These are phyloP conservation scores for Phoeniculus purpureus DNA, from an alignment of 2,797 vertebrate species.

Conservation along the genomic window DNA sequence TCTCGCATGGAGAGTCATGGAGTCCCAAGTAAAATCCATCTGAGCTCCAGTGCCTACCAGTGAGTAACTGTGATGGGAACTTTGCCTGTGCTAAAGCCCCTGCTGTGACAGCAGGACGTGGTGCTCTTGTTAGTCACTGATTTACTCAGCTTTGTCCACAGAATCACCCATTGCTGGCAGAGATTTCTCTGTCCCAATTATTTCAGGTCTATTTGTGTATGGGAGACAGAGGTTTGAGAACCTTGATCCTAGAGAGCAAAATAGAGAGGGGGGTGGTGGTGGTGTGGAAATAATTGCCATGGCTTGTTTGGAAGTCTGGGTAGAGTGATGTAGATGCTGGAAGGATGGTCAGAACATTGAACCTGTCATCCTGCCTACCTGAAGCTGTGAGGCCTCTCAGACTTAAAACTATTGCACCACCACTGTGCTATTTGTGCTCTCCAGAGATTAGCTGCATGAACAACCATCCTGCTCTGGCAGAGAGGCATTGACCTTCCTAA, in stretches of 20 bases:
- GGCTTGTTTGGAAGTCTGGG: neutral
- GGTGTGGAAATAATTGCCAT: neutral
- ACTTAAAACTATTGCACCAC: too few species aligned
- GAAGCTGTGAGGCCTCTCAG: neutral
- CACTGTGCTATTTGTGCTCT: neutral
- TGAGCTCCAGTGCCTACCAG: constrained; percentile 77
- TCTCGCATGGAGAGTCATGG: constrained; percentile 82
- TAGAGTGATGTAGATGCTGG: neutral
- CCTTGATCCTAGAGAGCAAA: neutral
- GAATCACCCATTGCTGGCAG: neutral
- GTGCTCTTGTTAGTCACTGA: neutral
- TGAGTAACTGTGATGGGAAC: constrained; percentile 34
- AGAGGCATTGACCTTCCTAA: neutral
- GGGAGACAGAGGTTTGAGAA: neutral
- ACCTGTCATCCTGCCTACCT: neutral
- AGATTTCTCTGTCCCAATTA: neutral
- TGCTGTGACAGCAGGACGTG: neutral
- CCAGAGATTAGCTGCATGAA: neutral
- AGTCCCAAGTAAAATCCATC: constrained; percentile 79
- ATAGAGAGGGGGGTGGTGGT: neutral
- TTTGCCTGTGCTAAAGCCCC: neutral
- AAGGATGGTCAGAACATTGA: neutral
- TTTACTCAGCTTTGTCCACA: neutral
- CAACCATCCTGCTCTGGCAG: neutral
- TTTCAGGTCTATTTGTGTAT: neutral